Evolutionary conservation across 2,797 vertebrate genomes (phyloP).

Genomic region (Parauchenoglanis ngamensis): DNA sequence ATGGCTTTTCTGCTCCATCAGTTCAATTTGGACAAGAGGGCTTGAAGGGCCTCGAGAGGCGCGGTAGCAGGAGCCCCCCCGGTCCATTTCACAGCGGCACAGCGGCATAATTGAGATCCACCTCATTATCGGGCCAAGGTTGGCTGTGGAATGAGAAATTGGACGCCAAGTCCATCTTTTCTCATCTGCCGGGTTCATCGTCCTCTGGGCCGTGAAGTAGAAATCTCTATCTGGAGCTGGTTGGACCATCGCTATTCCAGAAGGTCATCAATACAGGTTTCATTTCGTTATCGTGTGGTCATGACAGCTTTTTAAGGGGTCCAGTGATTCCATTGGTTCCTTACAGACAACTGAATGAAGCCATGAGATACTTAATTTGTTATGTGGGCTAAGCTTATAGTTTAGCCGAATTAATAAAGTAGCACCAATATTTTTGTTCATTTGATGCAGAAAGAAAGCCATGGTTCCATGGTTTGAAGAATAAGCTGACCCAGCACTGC

Average conservation of each 20-base stretch:
- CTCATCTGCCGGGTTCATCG: constrained; percentile 52
- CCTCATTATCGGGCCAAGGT: constrained; percentile 55
- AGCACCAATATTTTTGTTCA: background rate
- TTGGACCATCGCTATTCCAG: constrained; percentile 37
- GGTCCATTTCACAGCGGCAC: constrained; percentile 50
- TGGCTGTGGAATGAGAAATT: constrained; percentile 52
- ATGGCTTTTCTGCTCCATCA: constrained; percentile 63
- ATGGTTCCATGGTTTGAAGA: background rate
- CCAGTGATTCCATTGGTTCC: constrained; percentile 11
- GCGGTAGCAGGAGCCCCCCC: constrained; percentile 40
- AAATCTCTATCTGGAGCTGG: constrained; percentile 48
- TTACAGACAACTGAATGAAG: background rate
- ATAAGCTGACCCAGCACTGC: background rate
- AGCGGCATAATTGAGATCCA: constrained; percentile 59
- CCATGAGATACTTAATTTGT: background rate
- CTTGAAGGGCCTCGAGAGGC: constrained; percentile 52
- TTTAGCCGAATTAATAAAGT: background rate
- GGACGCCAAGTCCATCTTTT: constrained; percentile 47
- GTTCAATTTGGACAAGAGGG: constrained; percentile 57
- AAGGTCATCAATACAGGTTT: constrained; percentile 21
- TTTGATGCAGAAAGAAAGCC: background rate
- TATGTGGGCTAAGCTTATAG: background rate
- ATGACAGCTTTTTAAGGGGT: constrained; percentile 24
- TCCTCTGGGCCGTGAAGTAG: constrained; percentile 39
- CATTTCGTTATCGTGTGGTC: constrained; percentile 24